phyloP scores from a whole-genome alignment of 1,140 invertebrate genomes.

The Conus betulinus region DNA sequence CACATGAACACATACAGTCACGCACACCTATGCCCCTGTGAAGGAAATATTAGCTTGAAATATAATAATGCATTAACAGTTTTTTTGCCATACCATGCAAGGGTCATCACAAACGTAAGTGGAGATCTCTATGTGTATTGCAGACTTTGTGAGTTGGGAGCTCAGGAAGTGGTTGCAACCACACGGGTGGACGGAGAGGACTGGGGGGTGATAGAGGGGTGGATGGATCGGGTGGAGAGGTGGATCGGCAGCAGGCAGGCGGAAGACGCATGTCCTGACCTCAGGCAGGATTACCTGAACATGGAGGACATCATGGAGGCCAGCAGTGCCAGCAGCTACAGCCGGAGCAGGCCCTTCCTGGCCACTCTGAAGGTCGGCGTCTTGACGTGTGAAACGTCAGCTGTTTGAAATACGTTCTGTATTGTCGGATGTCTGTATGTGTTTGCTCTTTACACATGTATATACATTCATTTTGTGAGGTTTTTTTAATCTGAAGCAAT shows the following conservation, averaged over 20 bases:
- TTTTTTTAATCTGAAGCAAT: too few species aligned
- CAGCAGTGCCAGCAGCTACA: background rate
- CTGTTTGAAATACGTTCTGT: too few species aligned
- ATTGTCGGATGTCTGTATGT: too few species aligned
- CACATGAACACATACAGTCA: too few species aligned
- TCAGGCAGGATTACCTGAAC: background rate
- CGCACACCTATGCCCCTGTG: too few species aligned
- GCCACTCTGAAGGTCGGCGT: background rate
- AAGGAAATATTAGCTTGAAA: too few species aligned
- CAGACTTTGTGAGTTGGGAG: background rate
- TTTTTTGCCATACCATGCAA: too few species aligned
- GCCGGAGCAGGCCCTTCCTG: background rate
- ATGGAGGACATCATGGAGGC: background rate
- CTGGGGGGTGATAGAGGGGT: background rate
- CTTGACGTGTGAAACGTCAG: too few species aligned
- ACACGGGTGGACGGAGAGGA: background rate
- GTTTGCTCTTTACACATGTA: too few species aligned
- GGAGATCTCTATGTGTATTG: background rate
- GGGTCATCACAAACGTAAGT: too few species aligned
- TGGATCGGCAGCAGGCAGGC: background rate
- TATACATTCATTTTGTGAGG: too few species aligned
- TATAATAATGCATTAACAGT: too few species aligned
- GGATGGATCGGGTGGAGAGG: background rate
- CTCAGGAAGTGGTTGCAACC: background rate
- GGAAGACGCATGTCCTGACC: background rate